Evolutionary conservation across 2,113 vertebrate genomes (phyloP).

Genomic region (Pseudorasbora parva): DNA sequence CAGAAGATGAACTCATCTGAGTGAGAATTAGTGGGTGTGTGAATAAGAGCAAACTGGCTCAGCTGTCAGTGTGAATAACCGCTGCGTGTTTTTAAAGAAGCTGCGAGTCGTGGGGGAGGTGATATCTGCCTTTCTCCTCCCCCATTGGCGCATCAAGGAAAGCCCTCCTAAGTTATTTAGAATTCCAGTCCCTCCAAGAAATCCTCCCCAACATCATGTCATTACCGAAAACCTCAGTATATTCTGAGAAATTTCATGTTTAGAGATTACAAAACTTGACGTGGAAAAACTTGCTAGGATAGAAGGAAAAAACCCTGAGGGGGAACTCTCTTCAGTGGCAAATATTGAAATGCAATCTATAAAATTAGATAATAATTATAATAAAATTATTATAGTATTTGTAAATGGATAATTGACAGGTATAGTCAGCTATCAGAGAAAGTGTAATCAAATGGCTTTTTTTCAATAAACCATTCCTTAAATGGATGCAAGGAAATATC

Average conservation of each 20-base stretch:
- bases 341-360: not conserved
- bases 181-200: not conserved
- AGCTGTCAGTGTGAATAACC: conserved; percentile 58
- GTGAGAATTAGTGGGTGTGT: conserved; percentile 21
- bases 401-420: not conserved
- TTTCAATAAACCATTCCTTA: too few relatives aligned
- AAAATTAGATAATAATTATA: not conserved
- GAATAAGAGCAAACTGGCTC: conserved; percentile 46
- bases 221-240: too few relatives aligned
- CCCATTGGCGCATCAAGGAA: conserved; percentile 58
- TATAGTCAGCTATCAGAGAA: too few relatives aligned
- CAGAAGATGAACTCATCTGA: conserved; percentile 23
- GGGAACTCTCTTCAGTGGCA: not conserved
- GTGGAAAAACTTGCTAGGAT: not conserved
- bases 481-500: too few relatives aligned
- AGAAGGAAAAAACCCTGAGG: not conserved
- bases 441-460: too few relatives aligned
- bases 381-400: not conserved
- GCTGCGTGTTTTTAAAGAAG: conserved; percentile 52
- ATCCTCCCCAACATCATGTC: too few relatives aligned
- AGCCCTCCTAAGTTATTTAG: not conserved
- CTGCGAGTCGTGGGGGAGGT: conserved; percentile 37
- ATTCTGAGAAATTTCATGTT: not conserved
- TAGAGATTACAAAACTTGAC: not conserved
- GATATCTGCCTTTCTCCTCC: conserved; percentile 1